Evolutionary conservation across 2,888 invertebrate species (phyloP).

Genomic region (Trachelus stipa): DNA sequence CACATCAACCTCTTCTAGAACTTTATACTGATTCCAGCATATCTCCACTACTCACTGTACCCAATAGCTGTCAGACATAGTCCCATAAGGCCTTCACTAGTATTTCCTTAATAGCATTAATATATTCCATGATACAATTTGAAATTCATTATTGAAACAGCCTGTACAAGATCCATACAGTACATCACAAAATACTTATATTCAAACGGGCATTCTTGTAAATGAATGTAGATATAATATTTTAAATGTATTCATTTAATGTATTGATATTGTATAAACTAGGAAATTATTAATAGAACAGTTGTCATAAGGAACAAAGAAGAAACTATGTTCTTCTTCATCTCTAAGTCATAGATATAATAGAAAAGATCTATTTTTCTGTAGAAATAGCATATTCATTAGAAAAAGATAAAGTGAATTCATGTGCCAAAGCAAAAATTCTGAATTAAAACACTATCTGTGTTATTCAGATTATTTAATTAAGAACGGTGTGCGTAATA

Average conservation of each 20-base stretch:
- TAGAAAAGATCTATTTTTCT: constrained; percentile 38
- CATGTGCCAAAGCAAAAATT: constrained; percentile 61
- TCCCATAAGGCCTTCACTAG: not conserved
- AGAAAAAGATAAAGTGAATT: constrained; percentile 57
- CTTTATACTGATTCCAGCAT: not conserved
- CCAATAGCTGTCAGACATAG: not conserved
- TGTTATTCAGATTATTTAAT: not conserved
- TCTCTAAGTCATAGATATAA: not conserved
- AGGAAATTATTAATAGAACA: constrained; percentile 6
- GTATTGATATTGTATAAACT: constrained; percentile 15
- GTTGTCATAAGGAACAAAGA: not conserved
- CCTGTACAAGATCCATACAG: not conserved
- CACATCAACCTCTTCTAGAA: not conserved
- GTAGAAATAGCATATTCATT: constrained; percentile 25
- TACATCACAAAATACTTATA: not conserved
- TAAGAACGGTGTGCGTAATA: not conserved
- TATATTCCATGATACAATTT: not conserved
- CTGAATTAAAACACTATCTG: not conserved
- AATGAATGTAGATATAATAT: not conserved
- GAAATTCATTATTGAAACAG: not conserved
- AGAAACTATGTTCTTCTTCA: not conserved
- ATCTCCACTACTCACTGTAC: not conserved
- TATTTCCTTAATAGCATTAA: no score
- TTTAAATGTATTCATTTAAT: not conserved
- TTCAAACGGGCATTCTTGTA: not conserved